Conservation (phyloP, 2,797 vertebrate genomes). For the Scomberomorus guttatus region DNA sequence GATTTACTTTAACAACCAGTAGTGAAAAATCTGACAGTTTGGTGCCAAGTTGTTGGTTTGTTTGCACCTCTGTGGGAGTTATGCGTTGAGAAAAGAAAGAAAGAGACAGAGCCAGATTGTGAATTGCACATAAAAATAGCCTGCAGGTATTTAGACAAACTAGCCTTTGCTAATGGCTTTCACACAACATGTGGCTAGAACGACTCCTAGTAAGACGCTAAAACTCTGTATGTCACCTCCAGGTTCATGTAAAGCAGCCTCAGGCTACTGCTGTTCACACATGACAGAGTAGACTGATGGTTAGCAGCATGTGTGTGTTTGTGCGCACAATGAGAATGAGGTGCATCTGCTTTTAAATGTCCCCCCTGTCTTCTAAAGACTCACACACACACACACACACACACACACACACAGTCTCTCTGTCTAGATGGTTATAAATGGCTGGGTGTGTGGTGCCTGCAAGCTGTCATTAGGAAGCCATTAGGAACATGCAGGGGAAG, state of each 20-base stretch:
- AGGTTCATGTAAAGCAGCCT: slow-evolving; percentile 57
- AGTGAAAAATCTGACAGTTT: slow-evolving; percentile 53
- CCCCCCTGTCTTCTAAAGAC: slow-evolving; percentile 60
- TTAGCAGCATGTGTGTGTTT: slow-evolving; percentile 63
- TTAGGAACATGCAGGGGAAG: slow-evolving; percentile 79
- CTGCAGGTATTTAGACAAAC: slow-evolving; percentile 64
- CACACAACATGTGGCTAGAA: slow-evolving; percentile 58
- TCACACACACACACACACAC: slow-evolving; percentile 33
- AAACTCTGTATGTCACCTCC: slow-evolving; percentile 69
- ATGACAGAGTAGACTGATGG: slow-evolving; percentile 50
- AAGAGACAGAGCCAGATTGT: slow-evolving; percentile 32
- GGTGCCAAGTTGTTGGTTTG: slow-evolving; percentile 58
- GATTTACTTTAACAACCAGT: slow-evolving; percentile 54
- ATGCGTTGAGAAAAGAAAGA: slow-evolving; percentile 21
- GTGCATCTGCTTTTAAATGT: slow-evolving; percentile 76
- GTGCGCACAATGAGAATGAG: slow-evolving; percentile 46
- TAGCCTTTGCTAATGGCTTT: slow-evolving; percentile 65
- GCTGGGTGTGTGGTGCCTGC: slow-evolving; percentile 79
- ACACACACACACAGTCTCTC: slow-evolving; percentile 47
- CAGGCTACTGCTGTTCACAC: slow-evolving; percentile 66
- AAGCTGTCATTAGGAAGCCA: slow-evolving; percentile 85
- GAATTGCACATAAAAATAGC: slow-evolving; percentile 48
- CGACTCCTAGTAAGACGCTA: slow-evolving; percentile 57
- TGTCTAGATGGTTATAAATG: slow-evolving; percentile 81
- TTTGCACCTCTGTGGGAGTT: slow-evolving; percentile 51